Evolutionary conservation across 1,140 invertebrate genomes (phyloP).

Genomic region (Ruditapes philippinarum): DNA sequence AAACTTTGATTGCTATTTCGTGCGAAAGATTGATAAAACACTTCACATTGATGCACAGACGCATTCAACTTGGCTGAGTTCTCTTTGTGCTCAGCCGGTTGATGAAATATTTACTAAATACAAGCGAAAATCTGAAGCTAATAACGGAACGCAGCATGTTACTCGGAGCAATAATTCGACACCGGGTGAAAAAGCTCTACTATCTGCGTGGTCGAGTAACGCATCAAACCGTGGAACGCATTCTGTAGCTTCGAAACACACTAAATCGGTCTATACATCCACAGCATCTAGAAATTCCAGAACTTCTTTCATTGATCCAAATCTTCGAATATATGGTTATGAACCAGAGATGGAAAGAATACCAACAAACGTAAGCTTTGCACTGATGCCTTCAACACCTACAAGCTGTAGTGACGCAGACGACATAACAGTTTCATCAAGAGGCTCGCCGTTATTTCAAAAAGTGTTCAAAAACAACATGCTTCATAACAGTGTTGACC

Average conservation of each 20-base stretch:
- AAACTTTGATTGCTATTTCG: slow-evolving; percentile 65
- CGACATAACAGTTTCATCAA: slow-evolving; percentile 10
- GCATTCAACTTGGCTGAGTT: slow-evolving; percentile 45
- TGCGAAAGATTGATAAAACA: slow-evolving; percentile 21
- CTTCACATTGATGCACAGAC: slow-evolving; percentile 42
- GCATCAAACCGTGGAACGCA: slow-evolving; percentile 28
- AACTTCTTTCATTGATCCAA: neutral
- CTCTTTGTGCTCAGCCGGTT: slow-evolving; percentile 54
- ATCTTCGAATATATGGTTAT: slow-evolving; percentile 3
- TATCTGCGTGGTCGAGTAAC: slow-evolving; percentile 52
- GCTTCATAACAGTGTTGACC: neutral
- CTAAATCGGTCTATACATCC: neutral
- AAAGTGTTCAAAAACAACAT: slow-evolving; percentile 43
- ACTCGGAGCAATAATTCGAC: slow-evolving; percentile 13
- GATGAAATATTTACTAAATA: slow-evolving; percentile 64
- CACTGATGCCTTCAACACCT: slow-evolving; percentile 21
- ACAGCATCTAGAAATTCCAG: neutral
- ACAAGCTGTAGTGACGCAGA: neutral
- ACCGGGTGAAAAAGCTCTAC: slow-evolving; percentile 55
- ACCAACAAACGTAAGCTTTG: slow-evolving; percentile 5
- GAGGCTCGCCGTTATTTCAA: slow-evolving; percentile 38
- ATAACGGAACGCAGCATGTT: neutral
- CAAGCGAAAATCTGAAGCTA: slow-evolving; percentile 53
- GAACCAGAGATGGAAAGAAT: slow-evolving; percentile 33
- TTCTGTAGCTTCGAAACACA: neutral